Evolutionary conservation across 2,113 vertebrate genomes (phyloP).

Genomic region (Macquaria ambigua): DNA sequence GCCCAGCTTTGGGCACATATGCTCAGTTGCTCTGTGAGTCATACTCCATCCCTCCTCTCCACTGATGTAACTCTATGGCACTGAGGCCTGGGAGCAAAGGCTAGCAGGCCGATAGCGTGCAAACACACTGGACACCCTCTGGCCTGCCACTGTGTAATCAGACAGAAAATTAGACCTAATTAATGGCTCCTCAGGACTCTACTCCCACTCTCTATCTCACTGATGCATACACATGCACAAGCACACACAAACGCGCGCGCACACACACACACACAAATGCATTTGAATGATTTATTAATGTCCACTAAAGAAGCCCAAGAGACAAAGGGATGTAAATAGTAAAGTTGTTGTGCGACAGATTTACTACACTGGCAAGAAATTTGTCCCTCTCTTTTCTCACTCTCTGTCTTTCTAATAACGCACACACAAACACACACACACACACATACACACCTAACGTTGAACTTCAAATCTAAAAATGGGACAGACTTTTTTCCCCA

Average conservation of each 20-base stretch:
- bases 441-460: not conserved
- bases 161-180: constrained; percentile 71
- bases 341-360: constrained; percentile 12
- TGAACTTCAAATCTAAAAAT: not conserved
- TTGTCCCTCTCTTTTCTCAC: not conserved
- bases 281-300: constrained; percentile 42
- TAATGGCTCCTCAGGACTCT: constrained; percentile 35
- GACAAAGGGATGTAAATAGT: constrained; percentile 20
- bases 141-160: constrained; percentile 64
- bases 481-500: not conserved
- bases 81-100: constrained; percentile 13
- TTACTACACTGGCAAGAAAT: not conserved
- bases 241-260: not conserved
- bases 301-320: constrained; percentile 12
- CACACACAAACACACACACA: not conserved
- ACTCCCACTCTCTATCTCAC: constrained; percentile 17
- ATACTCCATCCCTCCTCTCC: not conserved
- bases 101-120: constrained; percentile 48
- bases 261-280: not conserved
- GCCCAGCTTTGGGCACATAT: constrained; percentile 1
- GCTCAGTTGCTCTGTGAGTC: constrained; percentile 39
- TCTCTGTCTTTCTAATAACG: not conserved
- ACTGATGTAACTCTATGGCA: constrained; percentile 41
- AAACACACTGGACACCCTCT: constrained; percentile 45
- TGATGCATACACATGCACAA: constrained; percentile 17